Base-by-base conservation (phyloP, 2,888 invertebrate species). In the Dendrolimus houi region DNA sequence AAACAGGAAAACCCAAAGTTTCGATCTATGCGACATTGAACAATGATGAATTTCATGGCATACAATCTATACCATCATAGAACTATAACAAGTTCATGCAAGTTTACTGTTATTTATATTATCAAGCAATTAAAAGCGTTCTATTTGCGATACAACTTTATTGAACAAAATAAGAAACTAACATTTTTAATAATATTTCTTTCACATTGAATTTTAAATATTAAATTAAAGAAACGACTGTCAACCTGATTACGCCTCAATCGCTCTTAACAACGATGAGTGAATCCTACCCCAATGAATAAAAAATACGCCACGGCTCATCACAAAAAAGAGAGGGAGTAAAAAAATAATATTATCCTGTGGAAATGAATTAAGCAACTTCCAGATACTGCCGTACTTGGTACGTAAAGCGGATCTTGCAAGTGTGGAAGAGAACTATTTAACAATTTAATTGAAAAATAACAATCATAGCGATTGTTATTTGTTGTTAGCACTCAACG, bases 341-440 rank as follows among this genome's bases (percentile, higher is more conserved):
- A 89, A 89, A 89, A 89, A 90, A 90, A 90, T 90, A 90, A 90
- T 89, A 90, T 89, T 89, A 90, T 90, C 89, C 89, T 69, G 85
- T 86, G 86, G 86, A 90, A 89, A 90, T 89, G 89, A 90, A 90
- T 90, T 90, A 90, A 90, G 85, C 83, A 83, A 82, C 81, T 82
- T 81, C 72, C 79, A 81, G 87, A 89, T 87, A 87, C 84, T 78
- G 74, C 62, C 77, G 72, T 69, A 71, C 70, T 66, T 75, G 77
- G 75, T 76, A 72, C 60, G 62, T 67, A 64, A 64, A 66, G 62
- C 60, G 63, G 62, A 67, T 64, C 62, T 60, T 42, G 0, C 1
- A 17, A 57, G 57, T 65, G 54, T 65, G 71, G 79, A 78, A 60
- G 57, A 1, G 42, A 65, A 64, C 52, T 63, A 13, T 57, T 29